These are phyloP conservation scores for Anguilla japonica DNA, from an alignment of 2,113 vertebrate species.

Conservation along the genomic window DNA sequence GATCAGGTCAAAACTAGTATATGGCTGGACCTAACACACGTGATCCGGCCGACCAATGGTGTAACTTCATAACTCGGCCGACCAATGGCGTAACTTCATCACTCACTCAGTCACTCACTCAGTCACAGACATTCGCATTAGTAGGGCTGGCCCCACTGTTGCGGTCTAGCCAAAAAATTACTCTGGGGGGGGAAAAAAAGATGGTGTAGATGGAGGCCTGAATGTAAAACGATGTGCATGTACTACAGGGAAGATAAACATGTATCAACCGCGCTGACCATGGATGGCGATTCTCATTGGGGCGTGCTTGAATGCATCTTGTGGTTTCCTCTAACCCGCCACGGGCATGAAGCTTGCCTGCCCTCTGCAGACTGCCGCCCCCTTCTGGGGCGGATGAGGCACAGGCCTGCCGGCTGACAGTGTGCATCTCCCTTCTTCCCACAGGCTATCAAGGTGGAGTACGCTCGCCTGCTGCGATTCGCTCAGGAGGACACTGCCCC, in stretches of 20 bases:
- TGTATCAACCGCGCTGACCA: not conserved
- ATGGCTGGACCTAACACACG: too few relatives aligned
- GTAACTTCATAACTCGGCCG: too few relatives aligned
- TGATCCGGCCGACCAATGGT: too few relatives aligned
- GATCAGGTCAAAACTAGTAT: too few relatives aligned
- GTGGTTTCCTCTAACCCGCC: not conserved
- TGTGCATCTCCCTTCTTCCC: constrained; percentile 26
- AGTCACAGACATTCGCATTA: too few relatives aligned
- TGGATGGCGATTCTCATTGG: too few relatives aligned
- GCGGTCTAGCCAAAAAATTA: too few relatives aligned
- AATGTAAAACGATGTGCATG: not conserved
- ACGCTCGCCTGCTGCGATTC: constrained; percentile 83
- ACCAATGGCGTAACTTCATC: too few relatives aligned
- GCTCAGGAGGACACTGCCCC: constrained; percentile 89
- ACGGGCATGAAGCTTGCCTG: not conserved
- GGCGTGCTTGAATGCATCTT: not conserved
- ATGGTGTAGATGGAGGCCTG: not conserved
- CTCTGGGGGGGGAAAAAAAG: not conserved
- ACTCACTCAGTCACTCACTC: too few relatives aligned
- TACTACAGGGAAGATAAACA: not conserved
- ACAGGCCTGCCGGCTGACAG: not conserved
- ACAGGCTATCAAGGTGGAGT: constrained; percentile 95
- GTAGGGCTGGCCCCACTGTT: too few relatives aligned
- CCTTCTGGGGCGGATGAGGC: not conserved
- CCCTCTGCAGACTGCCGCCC: not conserved